These are phyloP conservation scores for Lagorchestes hirsutus DNA, from an alignment of 2,797 vertebrate genomes.

Conservation along the genomic window DNA sequence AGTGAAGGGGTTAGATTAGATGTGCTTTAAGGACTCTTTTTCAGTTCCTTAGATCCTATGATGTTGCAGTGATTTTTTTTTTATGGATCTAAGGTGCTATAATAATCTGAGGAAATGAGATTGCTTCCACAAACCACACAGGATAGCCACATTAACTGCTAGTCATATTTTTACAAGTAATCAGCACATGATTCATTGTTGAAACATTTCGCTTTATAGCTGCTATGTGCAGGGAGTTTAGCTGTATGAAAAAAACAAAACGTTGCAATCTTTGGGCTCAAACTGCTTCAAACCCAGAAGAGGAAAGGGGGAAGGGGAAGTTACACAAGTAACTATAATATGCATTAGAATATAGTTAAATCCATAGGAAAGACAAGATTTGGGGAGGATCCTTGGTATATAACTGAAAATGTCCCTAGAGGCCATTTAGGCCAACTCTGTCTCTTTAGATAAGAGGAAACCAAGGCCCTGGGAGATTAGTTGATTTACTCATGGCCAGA, in stretches of 20 bases:
- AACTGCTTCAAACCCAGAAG: too few relatives aligned
- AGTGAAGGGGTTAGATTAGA: background rate
- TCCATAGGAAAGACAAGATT: background rate
- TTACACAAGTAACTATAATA: background rate
- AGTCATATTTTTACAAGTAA: background rate
- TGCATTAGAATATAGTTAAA: background rate
- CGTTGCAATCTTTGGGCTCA: background rate
- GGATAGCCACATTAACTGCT: background rate
- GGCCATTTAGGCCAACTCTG: background rate
- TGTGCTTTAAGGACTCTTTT: background rate
- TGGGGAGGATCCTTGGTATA: background rate
- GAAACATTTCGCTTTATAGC: background rate
- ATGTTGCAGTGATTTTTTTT: background rate
- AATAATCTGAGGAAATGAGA: background rate
- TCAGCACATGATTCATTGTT: background rate
- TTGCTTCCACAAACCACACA: background rate
- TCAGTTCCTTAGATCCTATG: background rate
- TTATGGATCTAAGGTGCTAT: background rate
- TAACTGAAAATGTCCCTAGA: background rate
- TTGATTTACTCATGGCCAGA: background rate
- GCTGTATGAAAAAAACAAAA: background rate
- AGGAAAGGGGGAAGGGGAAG: background rate
- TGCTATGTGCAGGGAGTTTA: background rate
- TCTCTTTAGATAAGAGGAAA: background rate
- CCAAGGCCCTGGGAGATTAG: background rate